These are phyloP conservation scores for Pleuronectes platessa DNA, from an alignment of 2,113 vertebrate genomes.

Conservation along the genomic window DNA sequence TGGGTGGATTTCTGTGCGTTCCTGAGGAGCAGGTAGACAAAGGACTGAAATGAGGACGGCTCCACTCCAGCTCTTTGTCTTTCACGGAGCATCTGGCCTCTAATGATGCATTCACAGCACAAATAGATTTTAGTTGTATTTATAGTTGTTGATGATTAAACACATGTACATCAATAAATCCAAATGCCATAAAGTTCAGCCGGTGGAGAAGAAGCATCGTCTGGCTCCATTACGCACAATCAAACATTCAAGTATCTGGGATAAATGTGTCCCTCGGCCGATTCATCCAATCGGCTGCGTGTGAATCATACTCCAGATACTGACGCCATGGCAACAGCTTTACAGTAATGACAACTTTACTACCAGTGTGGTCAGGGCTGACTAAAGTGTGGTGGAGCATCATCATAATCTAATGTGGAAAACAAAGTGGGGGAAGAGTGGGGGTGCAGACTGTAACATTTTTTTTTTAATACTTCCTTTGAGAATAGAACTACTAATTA, in stretches of 20 bases:
- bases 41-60: neutral
- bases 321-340: conserved; percentile 78
- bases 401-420: conserved; percentile 33
- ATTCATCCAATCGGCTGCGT: conserved; percentile 21
- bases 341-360: conserved; percentile 64
- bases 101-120: conserved; percentile 4
- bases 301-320: conserved; percentile 63
- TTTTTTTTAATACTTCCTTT: too few relatives aligned
- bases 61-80: neutral
- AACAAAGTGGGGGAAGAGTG: conserved; percentile 22
- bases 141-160: conserved; percentile 12
- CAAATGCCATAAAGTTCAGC: neutral
- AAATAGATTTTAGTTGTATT: neutral
- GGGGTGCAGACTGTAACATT: neutral
- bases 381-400: conserved; percentile 33
- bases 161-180: neutral
- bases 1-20: neutral
- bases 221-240: conserved; percentile 16
- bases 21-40: neutral
- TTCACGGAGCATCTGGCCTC: neutral
- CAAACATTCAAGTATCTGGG: conserved; percentile 23
- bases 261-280: conserved; percentile 38
- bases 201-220: neutral
- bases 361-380: conserved; percentile 28
- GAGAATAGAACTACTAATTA: neutral